Base-by-base conservation (phyloP, 2,888 invertebrate species). In the Rhamnusium bicolor region DNA sequence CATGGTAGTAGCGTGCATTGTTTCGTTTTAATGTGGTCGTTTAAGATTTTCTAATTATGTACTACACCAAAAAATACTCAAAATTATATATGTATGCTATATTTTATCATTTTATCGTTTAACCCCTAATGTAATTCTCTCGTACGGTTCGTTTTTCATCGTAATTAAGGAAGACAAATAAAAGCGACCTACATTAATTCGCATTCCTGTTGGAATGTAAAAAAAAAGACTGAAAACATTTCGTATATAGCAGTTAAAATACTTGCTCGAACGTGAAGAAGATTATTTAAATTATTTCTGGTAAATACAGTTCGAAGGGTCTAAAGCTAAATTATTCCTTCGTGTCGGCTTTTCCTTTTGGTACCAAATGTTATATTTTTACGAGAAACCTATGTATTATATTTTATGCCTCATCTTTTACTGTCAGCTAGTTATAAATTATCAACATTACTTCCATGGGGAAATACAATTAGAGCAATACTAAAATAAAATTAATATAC, bases 21-120 rank as follows among this genome's bases (percentile, higher is more conserved):
- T 19, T 14, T n/a, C n/a, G 12, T 51, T 65, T 51, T 29, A n/a
- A 24, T 32, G 51, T 27, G 24, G 46, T 47, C 32, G 29, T 58
- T 58, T 58, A 56, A 24, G 2, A 7, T 27, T 49, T 65, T 47
- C 18, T 65, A 65, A 65, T 65, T 53, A 40, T 19, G 1, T 5
- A 8, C 40, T 40, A 49, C 65, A 65, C 46, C 7, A n/a, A 53
- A 32, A 53, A 19, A 21, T 21, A 51, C 65, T 65, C 12, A 29
- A 14, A 65, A 63, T 63, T 49, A 6, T 63, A 47, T 49, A 51
- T 16, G 16, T 14, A 10, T 16, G 24, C 63, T 18, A 49, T 63
- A 49, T 51, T 63, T 63, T 47, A 62, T 46, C 14, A 62, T 62
- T 62, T 62, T 62, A 62, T 62, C 47, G 47, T 58, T 62, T 62